Percentiles rank a stretch among this genome's conserved stretches.
These are phyloP conservation scores for Penaeus indicus DNA, from an alignment of 1,140 invertebrate species.

Conservation along the genomic window DNA sequence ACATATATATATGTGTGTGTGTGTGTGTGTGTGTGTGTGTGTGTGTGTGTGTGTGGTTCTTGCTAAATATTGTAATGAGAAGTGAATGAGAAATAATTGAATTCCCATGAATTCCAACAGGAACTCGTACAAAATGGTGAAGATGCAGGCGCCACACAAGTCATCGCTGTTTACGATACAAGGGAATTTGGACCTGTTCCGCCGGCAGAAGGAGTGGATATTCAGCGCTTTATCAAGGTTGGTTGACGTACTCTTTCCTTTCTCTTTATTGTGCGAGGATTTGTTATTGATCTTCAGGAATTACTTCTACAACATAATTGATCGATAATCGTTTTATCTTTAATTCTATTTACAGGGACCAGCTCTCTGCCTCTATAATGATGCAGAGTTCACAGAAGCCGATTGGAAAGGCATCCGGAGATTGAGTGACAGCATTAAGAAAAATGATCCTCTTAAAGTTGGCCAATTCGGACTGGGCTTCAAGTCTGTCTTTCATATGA, in stretches of 20 bases:
- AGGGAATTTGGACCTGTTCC: background rate
- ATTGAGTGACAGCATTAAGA: constrained; percentile 50
- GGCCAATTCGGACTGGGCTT: constrained; percentile 50
- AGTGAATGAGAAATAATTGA: too few relatives aligned
- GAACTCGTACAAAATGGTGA: constrained; percentile 46
- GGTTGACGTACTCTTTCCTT: background rate
- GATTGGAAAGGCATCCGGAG: constrained; percentile 48
- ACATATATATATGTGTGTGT: too few relatives aligned
- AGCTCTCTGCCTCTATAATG: constrained; percentile 38
- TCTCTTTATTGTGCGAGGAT: background rate
- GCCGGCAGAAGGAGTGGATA: background rate
- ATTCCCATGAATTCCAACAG: background rate
- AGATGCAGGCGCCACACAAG: constrained; percentile 34
- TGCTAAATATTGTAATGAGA: too few relatives aligned
- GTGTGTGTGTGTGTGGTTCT: too few relatives aligned
- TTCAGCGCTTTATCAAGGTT: constrained; percentile 23
- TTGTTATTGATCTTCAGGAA: background rate
- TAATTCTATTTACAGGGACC: constrained; percentile 36
- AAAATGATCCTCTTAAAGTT: constrained; percentile 42
- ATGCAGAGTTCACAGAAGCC: constrained; percentile 38
- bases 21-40: too few relatives aligned
- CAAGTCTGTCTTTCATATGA: constrained; percentile 50
- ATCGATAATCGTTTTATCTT: background rate
- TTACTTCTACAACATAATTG: too few relatives aligned
- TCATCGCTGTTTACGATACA: constrained; percentile 4